phyloP scores from a whole-genome alignment of 1,140 invertebrate genomes.

The Drosophila serrata region DNA sequence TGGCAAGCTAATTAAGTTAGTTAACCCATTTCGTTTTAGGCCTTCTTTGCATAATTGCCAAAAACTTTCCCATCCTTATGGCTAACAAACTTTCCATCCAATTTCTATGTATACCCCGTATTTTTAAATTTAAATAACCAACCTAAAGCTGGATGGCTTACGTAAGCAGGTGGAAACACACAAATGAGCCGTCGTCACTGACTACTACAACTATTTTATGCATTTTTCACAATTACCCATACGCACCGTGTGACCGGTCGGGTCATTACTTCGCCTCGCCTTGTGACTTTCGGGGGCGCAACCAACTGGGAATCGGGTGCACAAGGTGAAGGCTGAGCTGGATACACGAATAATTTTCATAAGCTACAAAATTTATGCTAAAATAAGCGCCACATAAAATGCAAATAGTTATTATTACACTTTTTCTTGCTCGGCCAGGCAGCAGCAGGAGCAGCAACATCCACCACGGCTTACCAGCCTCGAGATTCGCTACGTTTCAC shows the following conservation, averaged over 20 bases:
- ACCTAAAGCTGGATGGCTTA: background rate
- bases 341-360: slow-evolving; percentile 79
- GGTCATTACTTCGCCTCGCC: slow-evolving; percentile 73
- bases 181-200: slow-evolving; percentile 1
- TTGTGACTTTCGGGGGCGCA: slow-evolving; percentile 39
- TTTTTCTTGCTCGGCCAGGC: slow-evolving; percentile 58
- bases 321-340: slow-evolving; percentile 26
- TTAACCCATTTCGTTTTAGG: background rate
- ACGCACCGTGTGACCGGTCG: slow-evolving; percentile 66
- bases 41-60: slow-evolving; percentile 21
- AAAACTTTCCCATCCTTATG: slow-evolving; percentile 7
- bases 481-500: slow-evolving; percentile 36
- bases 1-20: slow-evolving; percentile 20
- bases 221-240: slow-evolving; percentile 76
- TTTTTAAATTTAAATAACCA: slow-evolving; percentile 36
- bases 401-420: slow-evolving; percentile 83
- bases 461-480: slow-evolving; percentile 14
- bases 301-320: slow-evolving; percentile 12
- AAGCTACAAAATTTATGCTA: slow-evolving; percentile 81
- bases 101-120: slow-evolving; percentile 36
- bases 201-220: slow-evolving; percentile 40
- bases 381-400: slow-evolving; percentile 83
- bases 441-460: slow-evolving; percentile 1
- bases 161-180: slow-evolving; percentile 4
- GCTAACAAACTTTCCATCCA: background rate